phyloP scores from a whole-genome alignment of 2,888 invertebrate species.

The Lasioglossum figueresi region DNA sequence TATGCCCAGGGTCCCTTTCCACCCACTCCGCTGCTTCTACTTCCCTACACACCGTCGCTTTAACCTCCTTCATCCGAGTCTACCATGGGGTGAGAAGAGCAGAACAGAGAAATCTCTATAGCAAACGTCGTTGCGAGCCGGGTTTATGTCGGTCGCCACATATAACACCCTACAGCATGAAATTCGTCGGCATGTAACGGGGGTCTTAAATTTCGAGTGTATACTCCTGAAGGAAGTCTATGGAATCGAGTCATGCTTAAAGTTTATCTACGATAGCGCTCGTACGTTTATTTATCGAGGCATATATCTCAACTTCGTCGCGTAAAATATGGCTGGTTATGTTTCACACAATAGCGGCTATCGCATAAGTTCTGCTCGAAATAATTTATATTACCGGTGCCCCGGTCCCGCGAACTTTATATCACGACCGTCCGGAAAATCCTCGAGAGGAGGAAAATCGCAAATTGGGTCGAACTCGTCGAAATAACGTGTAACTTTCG shows the following conservation, averaged over 20 bases:
- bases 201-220: conserved; percentile 65
- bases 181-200: conserved; percentile 71
- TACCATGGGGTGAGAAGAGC: conserved; percentile 66
- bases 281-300: conserved; percentile 47
- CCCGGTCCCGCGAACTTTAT: not conserved
- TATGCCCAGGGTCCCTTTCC: conserved; percentile 68
- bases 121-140: conserved; percentile 77
- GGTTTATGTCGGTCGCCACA: conserved; percentile 76
- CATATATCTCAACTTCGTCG: conserved; percentile 44
- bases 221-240: conserved; percentile 47
- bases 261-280: conserved; percentile 40
- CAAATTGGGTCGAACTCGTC: not conserved
- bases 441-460: not conserved
- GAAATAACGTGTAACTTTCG: not conserved
- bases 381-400: conserved; percentile 31
- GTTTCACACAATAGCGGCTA: conserved; percentile 45
- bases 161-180: conserved; percentile 71
- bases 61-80: conserved; percentile 65
- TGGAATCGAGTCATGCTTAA: conserved; percentile 49
- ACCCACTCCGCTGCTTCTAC: conserved; percentile 56
- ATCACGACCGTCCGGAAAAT: not conserved
- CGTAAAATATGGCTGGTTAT: conserved; percentile 32
- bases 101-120: conserved; percentile 76
- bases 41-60: conserved; percentile 37
- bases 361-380: conserved; percentile 14